These are phyloP conservation scores for Danaus plexippus DNA, from an alignment of 1,140 invertebrate species.

Conservation along the genomic window DNA sequence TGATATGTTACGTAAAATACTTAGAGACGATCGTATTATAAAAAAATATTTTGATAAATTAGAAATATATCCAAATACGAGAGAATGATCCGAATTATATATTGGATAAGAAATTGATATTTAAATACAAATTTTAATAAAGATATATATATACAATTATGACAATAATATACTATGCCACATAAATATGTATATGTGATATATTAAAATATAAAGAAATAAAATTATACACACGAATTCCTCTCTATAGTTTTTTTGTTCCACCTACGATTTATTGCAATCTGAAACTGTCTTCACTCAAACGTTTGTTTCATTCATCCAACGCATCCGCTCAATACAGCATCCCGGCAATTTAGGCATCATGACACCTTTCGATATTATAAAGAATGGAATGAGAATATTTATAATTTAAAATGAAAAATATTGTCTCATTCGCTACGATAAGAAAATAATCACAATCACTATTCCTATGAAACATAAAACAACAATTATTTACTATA, in stretches of 20 bases:
- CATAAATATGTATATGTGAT: too few species aligned
- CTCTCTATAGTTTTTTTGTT: conserved; percentile 38
- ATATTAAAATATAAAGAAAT: too few species aligned
- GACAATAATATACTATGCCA: too few species aligned
- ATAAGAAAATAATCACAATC: not conserved
- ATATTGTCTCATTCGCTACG: not conserved
- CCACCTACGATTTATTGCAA: conserved; percentile 63
- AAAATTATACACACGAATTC: not conserved
- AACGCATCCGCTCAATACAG: conserved; percentile 48
- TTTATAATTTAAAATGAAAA: too few species aligned
- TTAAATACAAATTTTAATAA: too few species aligned
- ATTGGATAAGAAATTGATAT: too few species aligned
- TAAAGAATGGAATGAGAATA: too few species aligned
- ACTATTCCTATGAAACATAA: too few species aligned
- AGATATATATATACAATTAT: too few species aligned
- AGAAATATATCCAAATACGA: not conserved
- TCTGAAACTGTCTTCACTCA: conserved; percentile 56
- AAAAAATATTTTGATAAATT: not conserved
- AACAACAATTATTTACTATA: too few species aligned
- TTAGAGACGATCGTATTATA: conserved; percentile 23
- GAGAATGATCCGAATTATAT: not conserved
- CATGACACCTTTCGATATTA: conserved; percentile 16
- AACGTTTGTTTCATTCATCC: conserved; percentile 37
- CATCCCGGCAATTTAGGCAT: conserved; percentile 22
- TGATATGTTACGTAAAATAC: conserved; percentile 20